phyloP scores from a whole-genome alignment of 2,888 invertebrate genomes.

The Eristalinus sepulchralis region DNA sequence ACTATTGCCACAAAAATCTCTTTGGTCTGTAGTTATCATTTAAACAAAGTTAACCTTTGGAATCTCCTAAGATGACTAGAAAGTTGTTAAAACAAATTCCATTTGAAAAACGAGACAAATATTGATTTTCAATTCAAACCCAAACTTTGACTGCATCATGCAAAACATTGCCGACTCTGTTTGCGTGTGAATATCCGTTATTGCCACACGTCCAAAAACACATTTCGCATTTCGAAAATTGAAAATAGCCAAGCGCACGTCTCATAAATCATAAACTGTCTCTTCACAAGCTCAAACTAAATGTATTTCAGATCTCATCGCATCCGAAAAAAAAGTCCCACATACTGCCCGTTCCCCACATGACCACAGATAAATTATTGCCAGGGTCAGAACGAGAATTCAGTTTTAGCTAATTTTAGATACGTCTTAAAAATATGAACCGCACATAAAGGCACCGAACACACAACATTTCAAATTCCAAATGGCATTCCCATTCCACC shows the following conservation, averaged over 20 bases:
- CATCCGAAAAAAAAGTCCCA: neutral
- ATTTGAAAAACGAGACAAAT: too few species aligned
- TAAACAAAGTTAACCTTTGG: too few species aligned
- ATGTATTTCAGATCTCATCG: neutral
- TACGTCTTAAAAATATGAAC: constrained; percentile 1
- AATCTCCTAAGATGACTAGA: too few species aligned
- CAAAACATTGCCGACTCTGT: too few species aligned
- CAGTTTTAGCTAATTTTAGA: constrained; percentile 36
- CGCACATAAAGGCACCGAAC: neutral
- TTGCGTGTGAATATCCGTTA: neutral
- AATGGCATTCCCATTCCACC: neutral
- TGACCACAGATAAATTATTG: constrained; percentile 2
- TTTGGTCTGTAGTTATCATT: too few species aligned
- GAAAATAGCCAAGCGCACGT: neutral
- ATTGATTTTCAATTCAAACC: too few species aligned
- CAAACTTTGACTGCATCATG: too few species aligned
- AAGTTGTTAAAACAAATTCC: too few species aligned
- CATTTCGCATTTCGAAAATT: neutral
- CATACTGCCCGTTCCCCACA: neutral
- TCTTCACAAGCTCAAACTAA: neutral
- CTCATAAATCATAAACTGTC: constrained; percentile 5
- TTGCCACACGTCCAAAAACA: neutral
- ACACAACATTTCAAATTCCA: neutral
- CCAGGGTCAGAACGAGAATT: constrained; percentile 24
- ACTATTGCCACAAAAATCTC: too few species aligned